These are phyloP conservation scores for Eupithecia pulchellata DNA, from an alignment of 2,888 invertebrate genomes.

Conservation along the genomic window DNA sequence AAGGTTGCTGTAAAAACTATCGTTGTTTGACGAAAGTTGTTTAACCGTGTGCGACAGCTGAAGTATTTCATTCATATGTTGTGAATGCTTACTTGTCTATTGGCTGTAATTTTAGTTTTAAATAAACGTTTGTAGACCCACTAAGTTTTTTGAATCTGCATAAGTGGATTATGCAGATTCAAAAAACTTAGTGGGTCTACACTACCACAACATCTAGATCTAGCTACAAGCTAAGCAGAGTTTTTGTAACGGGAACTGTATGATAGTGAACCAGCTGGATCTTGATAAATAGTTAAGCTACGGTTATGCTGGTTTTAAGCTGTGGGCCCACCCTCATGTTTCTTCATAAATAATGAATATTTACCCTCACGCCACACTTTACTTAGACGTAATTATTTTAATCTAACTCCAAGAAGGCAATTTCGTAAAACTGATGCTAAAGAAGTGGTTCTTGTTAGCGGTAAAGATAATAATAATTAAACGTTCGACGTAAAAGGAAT, in stretches of 20 bases:
- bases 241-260: too few species aligned
- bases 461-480: conserved; percentile 29
- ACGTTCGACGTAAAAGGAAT: not conserved
- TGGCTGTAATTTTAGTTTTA: not conserved
- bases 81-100: not conserved
- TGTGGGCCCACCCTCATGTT: conserved; percentile 65
- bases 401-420: conserved; percentile 73
- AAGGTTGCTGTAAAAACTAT: too few species aligned
- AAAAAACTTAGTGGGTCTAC: too few species aligned
- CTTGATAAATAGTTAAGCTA: not conserved
- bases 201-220: too few species aligned
- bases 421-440: conserved; percentile 73
- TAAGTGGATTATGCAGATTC: too few species aligned
- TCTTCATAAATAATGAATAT: conserved; percentile 81
- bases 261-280: not conserved
- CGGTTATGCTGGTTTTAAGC: not conserved
- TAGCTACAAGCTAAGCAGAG: too few species aligned
- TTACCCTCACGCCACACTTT: conserved; percentile 72
- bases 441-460: conserved; percentile 49
- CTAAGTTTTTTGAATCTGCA: too few species aligned
- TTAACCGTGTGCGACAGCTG: not conserved
- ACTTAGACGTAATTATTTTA: conserved; percentile 79
- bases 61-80: not conserved
- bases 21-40: too few species aligned
- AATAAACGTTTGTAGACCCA: too few species aligned